phyloP scores from a whole-genome alignment of 2,888 invertebrate genomes.

The Gastracanthus pulcherrimus region DNA sequence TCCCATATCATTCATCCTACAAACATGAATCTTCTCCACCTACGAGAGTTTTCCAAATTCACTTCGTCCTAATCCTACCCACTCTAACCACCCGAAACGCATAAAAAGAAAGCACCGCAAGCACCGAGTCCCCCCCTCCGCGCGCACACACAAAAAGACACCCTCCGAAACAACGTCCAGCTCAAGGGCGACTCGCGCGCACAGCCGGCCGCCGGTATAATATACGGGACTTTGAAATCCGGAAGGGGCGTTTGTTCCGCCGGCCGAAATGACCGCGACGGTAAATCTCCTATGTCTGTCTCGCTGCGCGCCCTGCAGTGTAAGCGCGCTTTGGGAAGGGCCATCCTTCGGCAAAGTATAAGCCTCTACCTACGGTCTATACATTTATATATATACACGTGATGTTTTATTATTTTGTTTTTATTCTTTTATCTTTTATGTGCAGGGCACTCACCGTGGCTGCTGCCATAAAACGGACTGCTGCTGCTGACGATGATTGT shows the following conservation, averaged over 20 bases:
- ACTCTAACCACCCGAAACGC: too few relatives aligned
- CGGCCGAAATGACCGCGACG: slow-evolving; percentile 56
- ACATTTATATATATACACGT: too few relatives aligned
- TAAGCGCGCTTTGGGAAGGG: too few relatives aligned
- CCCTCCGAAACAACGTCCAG: too few relatives aligned
- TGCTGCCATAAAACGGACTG: slow-evolving; percentile 68
- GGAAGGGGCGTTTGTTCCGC: slow-evolving; percentile 69
- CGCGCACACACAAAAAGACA: too few relatives aligned
- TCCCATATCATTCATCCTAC: too few relatives aligned
- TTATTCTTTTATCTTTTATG: background rate
- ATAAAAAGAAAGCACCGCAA: background rate
- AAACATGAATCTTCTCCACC: too few relatives aligned
- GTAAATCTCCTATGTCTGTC: slow-evolving; percentile 26
- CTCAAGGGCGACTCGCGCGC: background rate
- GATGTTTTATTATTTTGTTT: slow-evolving; percentile 3
- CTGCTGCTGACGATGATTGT: background rate
- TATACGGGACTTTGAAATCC: slow-evolving; percentile 69
- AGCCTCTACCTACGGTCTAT: too few relatives aligned
- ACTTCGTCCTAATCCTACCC: too few relatives aligned
- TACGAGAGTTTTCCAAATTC: too few relatives aligned
- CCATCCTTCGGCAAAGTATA: too few relatives aligned
- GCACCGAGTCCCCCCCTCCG: too few relatives aligned
- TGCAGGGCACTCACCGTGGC: slow-evolving; percentile 71
- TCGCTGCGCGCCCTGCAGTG: background rate
- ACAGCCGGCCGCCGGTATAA: slow-evolving; percentile 39